A percentile compares a stretch with the other conserved stretches of the same genome.
These are phyloP conservation scores for Drosophila lini DNA, from an alignment of 1,140 invertebrate species.

Conservation along the genomic window DNA sequence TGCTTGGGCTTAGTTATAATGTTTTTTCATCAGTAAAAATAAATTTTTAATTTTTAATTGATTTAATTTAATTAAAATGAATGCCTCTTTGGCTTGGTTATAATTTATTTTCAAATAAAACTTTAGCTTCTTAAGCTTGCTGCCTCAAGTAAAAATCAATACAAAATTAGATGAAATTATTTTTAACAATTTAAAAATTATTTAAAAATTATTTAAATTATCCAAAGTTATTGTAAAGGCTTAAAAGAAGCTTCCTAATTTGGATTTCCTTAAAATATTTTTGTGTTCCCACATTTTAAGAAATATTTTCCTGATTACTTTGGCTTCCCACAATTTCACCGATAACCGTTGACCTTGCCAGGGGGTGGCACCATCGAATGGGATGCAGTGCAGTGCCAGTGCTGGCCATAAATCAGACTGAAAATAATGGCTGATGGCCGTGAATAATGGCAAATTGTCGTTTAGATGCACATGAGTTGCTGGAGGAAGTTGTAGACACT, in stretches of 20 bases:
- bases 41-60: no score
- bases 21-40: not conserved
- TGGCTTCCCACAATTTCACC: conserved; percentile 23
- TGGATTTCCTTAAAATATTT: no score
- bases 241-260: no score
- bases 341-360: conserved; percentile 11
- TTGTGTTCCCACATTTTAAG: not conserved
- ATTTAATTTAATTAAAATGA: not conserved
- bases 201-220: no score
- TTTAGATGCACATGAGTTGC: conserved; percentile 40
- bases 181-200: no score
- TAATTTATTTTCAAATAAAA: no score
- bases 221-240: no score
- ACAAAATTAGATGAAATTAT: no score
- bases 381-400: conserved; percentile 28
- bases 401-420: conserved; percentile 23
- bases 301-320: not conserved
- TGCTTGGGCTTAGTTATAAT: not conserved
- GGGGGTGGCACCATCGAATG: conserved; percentile 21
- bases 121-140: no score
- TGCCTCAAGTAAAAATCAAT: not conserved
- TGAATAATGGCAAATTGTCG: conserved; percentile 71
- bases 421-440: conserved; percentile 26
- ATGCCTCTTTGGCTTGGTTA: not conserved
- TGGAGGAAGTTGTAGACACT: conserved; percentile 16